Conservation (phyloP, 2,888 invertebrate species). For the Nephrotoma guestfalica region DNA sequence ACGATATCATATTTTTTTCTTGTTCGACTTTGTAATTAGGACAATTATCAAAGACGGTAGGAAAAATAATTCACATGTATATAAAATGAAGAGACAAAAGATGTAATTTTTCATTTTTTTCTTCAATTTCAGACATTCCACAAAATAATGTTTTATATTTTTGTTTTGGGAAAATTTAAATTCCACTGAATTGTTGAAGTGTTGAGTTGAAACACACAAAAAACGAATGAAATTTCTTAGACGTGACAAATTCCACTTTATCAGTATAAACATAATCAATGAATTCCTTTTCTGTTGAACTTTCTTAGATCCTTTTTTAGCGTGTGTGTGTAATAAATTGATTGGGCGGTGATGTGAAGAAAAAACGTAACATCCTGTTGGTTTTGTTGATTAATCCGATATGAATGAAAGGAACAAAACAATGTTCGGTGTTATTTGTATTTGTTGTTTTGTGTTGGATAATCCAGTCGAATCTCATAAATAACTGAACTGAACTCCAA, state of each 20-base stretch:
- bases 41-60: background rate
- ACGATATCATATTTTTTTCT: background rate
- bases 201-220: background rate
- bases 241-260: background rate
- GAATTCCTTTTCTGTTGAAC: background rate
- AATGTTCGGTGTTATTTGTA: background rate
- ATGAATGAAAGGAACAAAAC: background rate
- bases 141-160: background rate
- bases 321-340: background rate
- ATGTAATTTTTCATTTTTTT: background rate
- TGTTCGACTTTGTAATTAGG: background rate
- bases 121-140: background rate
- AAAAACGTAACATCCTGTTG: background rate
- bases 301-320: background rate
- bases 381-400: background rate
- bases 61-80: background rate
- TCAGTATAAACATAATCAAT: background rate
- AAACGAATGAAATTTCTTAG: background rate
- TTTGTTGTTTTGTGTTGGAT: no score
- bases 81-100: background rate
- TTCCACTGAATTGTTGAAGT: background rate
- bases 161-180: background rate
- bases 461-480: background rate
- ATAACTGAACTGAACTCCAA: background rate
- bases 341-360: background rate